These are phyloP conservation scores for Lasioglossum leucozonium DNA, from an alignment of 2,888 invertebrate species.

Conservation along the genomic window DNA sequence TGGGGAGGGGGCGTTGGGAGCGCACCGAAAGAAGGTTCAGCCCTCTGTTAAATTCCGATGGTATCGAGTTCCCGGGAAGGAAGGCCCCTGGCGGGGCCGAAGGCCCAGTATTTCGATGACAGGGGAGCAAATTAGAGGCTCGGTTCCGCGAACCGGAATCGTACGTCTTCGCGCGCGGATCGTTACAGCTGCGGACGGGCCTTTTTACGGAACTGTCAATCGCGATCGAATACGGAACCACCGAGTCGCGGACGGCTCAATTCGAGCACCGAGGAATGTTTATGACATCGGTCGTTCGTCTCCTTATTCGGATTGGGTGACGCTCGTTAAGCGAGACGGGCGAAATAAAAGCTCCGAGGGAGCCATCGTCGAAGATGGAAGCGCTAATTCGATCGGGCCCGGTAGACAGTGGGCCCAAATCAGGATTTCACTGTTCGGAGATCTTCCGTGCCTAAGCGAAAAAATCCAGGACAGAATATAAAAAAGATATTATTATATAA, in stretches of 20 bases:
- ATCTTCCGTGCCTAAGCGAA: not conserved
- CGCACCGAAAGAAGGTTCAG: conserved; percentile 1
- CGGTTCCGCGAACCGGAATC: conserved; percentile 39
- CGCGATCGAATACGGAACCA: conserved; percentile 53
- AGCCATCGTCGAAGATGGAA: conserved; percentile 31
- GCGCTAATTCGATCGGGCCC: conserved; percentile 57
- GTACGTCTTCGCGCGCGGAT: conserved; percentile 38
- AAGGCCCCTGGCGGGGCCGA: not conserved
- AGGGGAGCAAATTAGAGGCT: conserved; percentile 49
- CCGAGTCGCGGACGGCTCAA: conserved; percentile 60
- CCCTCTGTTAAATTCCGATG: conserved; percentile 2
- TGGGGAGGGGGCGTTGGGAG: no score
- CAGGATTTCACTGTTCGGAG: not conserved
- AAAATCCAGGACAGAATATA: not conserved
- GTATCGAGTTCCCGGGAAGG: conserved; percentile 8
- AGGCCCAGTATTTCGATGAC: conserved; percentile 36
- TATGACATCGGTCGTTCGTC: conserved; percentile 59
- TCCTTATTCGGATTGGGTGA: conserved; percentile 64
- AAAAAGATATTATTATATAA: not conserved
- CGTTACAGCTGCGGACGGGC: conserved; percentile 40
- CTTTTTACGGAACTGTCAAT: conserved; percentile 67
- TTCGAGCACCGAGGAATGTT: conserved; percentile 60
- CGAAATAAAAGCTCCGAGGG: conserved; percentile 45
- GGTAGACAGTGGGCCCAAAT: not conserved
- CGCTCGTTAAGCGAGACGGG: conserved; percentile 58